These are phyloP conservation scores for Drymonia ruficornis DNA, from an alignment of 2,888 invertebrate genomes.

Conservation along the genomic window DNA sequence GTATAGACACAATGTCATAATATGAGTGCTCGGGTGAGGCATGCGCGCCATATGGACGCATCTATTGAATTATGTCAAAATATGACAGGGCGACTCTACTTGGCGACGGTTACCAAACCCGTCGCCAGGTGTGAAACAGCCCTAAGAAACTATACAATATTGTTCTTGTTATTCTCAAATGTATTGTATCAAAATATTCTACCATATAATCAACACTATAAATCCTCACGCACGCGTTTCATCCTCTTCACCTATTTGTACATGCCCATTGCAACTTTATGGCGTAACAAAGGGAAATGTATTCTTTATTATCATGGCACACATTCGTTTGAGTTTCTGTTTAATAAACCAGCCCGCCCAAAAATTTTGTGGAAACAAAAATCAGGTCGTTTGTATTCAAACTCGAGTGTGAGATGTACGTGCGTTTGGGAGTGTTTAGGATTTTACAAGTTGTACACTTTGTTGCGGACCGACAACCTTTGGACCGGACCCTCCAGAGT, in stretches of 20 bases:
- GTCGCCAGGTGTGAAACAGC: too few relatives aligned
- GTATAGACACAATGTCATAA: too few relatives aligned
- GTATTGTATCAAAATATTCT: constrained; percentile 25
- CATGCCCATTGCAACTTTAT: constrained; percentile 17
- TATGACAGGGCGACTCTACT: too few relatives aligned
- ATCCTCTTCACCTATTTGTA: constrained; percentile 23
- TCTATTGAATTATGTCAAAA: too few relatives aligned
- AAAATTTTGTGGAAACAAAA: constrained; percentile 38
- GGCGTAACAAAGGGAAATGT: constrained; percentile 27
- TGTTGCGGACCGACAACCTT: constrained; percentile 29
- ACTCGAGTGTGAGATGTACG: constrained; percentile 40
- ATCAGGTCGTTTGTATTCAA: constrained; percentile 55
- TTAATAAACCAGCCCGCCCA: constrained; percentile 40
- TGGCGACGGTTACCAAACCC: too few relatives aligned
- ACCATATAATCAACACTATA: constrained; percentile 23
- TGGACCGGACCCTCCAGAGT: constrained; percentile 22
- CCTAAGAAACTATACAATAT: too few relatives aligned
- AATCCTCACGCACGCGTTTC: constrained; percentile 29
- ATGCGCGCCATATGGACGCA: too few relatives aligned
- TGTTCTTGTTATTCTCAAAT: background rate
- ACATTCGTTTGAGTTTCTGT: constrained; percentile 32
- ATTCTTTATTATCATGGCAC: constrained; percentile 35
- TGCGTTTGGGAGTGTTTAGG: constrained; percentile 31
- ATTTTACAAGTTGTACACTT: constrained; percentile 33
- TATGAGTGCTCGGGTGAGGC: too few relatives aligned